Base-by-base conservation (phyloP, 2,797 vertebrate genomes). In the Ciconia nigra region DNA sequence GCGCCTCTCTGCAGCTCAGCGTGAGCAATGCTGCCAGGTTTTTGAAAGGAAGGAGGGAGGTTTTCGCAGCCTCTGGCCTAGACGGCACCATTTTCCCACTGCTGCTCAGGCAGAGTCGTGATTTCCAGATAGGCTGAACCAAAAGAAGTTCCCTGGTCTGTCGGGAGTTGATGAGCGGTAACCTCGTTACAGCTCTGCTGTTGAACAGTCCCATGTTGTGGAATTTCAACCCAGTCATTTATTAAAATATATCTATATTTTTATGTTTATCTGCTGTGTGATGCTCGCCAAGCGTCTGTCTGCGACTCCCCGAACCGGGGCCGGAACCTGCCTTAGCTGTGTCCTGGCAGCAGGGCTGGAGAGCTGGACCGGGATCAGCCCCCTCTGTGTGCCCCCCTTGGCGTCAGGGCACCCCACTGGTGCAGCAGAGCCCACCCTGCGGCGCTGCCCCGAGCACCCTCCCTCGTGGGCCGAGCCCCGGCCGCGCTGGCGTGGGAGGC, bases 51-150 rank as follows among this genome's bases (percentile, higher is more conserved):
- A 35, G 49, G 61, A 67, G 47, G 49, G 54, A 87, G 83, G 42
- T 41, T 67, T 42, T 15, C 1, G 1, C 52, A 41, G 65, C 0
- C 5, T 5, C 59, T n/a, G 77, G 33, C 42, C 49, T 7, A 5
- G 41, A 16, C 11, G 13, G 69, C 33, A 9, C 46, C 5, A 0
- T 24, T 87, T 44, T 20, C 67, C 62, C 84, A 31, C 35, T 28
- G 0, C 39, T 9, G 13, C 67, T 52, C 0, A 2, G 42, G 65
- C 65, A 42, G 39, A 42, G 47, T 5, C 6, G 0, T 2, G 15
- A 22, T 51, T 44, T 55, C 20, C 2, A 52, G 66, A 7, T 2
- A 14, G 41, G 66, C 46, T 67, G 59, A 54, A 47, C 41, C 33
- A 3, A 42, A 49, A 67, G 33, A 4, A 39, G 25, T 33, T 67